Evolutionary conservation across 2,113 vertebrate species (phyloP).

Genomic region (Peromyscus leucopus): DNA sequence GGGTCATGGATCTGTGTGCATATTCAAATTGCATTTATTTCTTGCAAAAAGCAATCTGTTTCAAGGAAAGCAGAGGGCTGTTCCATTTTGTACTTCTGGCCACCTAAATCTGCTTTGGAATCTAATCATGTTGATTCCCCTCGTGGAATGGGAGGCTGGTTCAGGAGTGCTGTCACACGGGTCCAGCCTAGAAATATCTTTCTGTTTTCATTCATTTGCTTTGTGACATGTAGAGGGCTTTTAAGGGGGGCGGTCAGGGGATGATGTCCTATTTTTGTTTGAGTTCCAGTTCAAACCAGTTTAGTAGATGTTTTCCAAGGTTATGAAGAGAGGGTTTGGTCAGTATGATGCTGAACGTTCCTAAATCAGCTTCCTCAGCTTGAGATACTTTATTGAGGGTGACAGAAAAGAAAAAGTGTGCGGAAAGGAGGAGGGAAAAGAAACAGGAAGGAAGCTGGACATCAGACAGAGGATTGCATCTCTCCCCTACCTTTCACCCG

Average conservation of each 20-base stretch:
- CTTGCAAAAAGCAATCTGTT: constrained; percentile 47
- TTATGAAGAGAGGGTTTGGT: background rate
- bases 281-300: background rate
- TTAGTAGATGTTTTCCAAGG: background rate
- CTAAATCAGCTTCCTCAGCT: background rate
- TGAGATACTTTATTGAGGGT: background rate
- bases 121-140: background rate
- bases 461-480: accelerated
- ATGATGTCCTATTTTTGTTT: background rate
- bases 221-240: background rate
- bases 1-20: constrained; percentile 37
- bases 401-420: background rate
- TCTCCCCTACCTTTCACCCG: background rate
- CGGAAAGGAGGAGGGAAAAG: background rate
- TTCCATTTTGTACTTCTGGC: background rate
- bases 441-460: background rate
- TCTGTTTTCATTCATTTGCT: background rate
- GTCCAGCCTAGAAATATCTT: constrained; percentile 24
- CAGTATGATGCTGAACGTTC: background rate
- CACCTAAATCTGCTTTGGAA: background rate
- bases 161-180: background rate
- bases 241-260: background rate
- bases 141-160: background rate
- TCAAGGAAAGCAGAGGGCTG: background rate
- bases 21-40: constrained; percentile 69